Base-by-base conservation (phyloP, 2,888 invertebrate genomes). In the Philereme vetulata region DNA sequence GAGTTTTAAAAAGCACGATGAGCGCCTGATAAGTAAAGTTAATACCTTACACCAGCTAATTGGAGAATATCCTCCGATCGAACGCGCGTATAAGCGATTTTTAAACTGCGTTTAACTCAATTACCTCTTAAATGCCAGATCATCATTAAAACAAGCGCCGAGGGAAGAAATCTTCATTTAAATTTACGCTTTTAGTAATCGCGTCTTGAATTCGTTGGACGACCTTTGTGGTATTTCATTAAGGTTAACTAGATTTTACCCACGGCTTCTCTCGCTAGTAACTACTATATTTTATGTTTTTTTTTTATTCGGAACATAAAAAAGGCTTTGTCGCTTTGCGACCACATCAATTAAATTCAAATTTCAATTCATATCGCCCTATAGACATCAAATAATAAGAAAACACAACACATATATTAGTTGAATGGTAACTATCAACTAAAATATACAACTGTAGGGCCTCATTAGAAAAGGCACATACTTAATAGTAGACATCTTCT, bases 161-260 rank as follows among this genome's bases (percentile, higher is more conserved):
- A 71, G 62, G 70, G 74, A 74, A 74, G 72, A 72, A 73, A 79
- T 78, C 72, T 77, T 77, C 72, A 77, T 74, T 78, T 79, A 78
- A 82, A 81, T 83, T 72, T 80, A 76, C 62, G 70, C 67, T 75
- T 75, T 76, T 75, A 72, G 68, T 76, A 73, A 70, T 68, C 69
- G 73, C 66, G 68, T 61, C 52, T 64, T 69, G 65, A 62, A 71
- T 74, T 74, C 74, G 73, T 72, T 55, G 45, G 36, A 11, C 63
- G 74, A 78, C 80, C 78, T 81, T 81, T 77, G 60, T 52, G 60
- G 52, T 65, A 67, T 65, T 21, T 35, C 59, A 56, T 46, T 21
- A 45, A 42, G 8, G 7, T n/a, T 42, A 8, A 5, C 5, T 21
- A 21, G 10, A 43, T 43, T 43, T 4, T 5, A n/a, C 42, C 21